A percentile compares a stretch with the other conserved stretches of the same genome.
Conservation (phyloP, 2,888 invertebrate species). For the Sylvicola cinctus region DNA sequence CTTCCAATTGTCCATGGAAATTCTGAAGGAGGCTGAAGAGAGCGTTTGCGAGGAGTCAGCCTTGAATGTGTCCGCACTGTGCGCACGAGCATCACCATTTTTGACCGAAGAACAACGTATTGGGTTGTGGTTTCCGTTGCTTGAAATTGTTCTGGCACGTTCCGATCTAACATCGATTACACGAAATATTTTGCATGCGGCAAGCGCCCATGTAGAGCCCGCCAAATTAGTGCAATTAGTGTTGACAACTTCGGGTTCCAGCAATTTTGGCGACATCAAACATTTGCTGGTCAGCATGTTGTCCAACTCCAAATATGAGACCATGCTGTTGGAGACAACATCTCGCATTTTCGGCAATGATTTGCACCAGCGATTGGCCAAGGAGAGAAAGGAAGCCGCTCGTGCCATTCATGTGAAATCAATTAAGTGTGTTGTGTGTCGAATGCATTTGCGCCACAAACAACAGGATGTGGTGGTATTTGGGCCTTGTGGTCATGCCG, state of each 20-base stretch:
- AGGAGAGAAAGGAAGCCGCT: constrained; percentile 13
- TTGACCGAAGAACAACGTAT: constrained; percentile 26
- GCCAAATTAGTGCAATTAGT: constrained; percentile 37
- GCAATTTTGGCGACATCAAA: constrained; percentile 39
- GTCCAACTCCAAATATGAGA: constrained; percentile 55
- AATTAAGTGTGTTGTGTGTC: constrained; percentile 20
- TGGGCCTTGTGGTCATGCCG: constrained; percentile 21
- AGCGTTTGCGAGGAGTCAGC: constrained; percentile 12
- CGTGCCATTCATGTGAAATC: constrained; percentile 23
- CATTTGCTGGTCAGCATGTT: constrained; percentile 43
- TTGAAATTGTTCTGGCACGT: constrained; percentile 24
- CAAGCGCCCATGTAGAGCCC: constrained; percentile 33
- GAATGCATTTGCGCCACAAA: constrained; percentile 19
- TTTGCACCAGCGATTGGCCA: constrained; percentile 32
- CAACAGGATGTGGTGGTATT: constrained; percentile 16
- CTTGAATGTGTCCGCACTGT: constrained; percentile 19
- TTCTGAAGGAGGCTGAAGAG: constrained; percentile 15
- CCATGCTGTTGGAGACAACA: constrained; percentile 44
- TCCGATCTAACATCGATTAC: constrained; percentile 23
- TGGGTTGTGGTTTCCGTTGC: constrained; percentile 28
- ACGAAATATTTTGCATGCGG: constrained; percentile 30
- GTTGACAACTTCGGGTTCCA: constrained; percentile 26
- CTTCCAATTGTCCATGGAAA: constrained; percentile 36
- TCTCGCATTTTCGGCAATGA: constrained; percentile 45
- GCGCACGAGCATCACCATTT: constrained; percentile 26